Evolutionary conservation across 2,888 invertebrate species (phyloP).

Genomic region (Caenorhabditis japonica): DNA sequence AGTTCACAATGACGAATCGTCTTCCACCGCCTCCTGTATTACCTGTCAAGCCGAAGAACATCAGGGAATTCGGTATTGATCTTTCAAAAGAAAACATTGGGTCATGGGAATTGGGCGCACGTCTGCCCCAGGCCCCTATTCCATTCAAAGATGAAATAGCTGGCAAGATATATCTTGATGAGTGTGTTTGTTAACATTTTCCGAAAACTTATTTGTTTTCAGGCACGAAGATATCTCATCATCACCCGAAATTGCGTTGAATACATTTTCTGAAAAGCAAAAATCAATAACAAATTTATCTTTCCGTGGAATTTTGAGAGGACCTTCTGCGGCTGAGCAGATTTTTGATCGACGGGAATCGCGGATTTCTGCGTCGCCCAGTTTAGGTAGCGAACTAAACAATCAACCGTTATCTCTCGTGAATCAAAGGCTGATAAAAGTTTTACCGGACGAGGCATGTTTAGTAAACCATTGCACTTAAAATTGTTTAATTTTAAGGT

Average conservation of each 20-base stretch:
- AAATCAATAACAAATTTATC: constrained; percentile 61
- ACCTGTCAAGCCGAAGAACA: constrained; percentile 43
- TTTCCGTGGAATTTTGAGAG: constrained; percentile 51
- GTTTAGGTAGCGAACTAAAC: constrained; percentile 12
- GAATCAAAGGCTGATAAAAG: constrained; percentile 49
- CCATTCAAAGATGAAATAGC: no score
- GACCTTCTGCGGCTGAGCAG: constrained; percentile 44
- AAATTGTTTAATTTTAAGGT: constrained; percentile 32
- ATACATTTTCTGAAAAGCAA: constrained; percentile 56
- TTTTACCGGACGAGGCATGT: constrained; percentile 64
- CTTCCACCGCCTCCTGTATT: constrained; percentile 36
- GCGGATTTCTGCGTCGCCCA: constrained; percentile 33
- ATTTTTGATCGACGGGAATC: constrained; percentile 63
- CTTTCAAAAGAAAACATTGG: constrained; percentile 49
- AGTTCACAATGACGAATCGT: constrained; percentile 31
- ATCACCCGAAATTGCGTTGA: constrained; percentile 55
- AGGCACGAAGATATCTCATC: constrained; percentile 54
- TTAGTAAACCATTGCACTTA: no score
- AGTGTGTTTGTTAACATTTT: constrained; percentile 16
- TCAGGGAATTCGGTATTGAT: constrained; percentile 59
- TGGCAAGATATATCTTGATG: constrained; percentile 33
- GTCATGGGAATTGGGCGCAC: constrained; percentile 20
- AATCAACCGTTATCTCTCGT: constrained; percentile 43
- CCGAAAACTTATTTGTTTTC: neutral
- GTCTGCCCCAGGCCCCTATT: no score